Evolutionary conservation across 64 coral and sea anemone genomes (phyloP), one percentile per base, ranked within the genome.

Genomic region (Montipora capricornis): DNA sequence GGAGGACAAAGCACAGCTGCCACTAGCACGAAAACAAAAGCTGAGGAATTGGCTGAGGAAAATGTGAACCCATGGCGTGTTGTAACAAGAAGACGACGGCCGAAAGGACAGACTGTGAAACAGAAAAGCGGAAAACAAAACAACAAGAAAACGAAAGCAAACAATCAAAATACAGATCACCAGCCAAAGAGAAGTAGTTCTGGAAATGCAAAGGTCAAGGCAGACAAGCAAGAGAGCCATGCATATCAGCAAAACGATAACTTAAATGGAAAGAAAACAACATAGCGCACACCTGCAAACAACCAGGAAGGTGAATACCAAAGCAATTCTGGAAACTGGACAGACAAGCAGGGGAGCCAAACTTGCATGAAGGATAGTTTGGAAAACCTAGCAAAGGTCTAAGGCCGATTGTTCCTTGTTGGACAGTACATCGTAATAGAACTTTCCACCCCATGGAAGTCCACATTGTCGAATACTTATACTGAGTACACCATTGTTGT

Each of bases 11-110:
- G 67, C 67, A 69, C 67, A 69, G n/a, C 14, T 69, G 67, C 67
- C 67, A 69, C 67, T 69, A 69, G 67, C 67, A 69, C 67, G 67
- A 69, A 69, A 69, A 69, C 67, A 69, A 69, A 8, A 69, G 67
- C 67, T 20, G 67, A 69, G 67, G 67, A 69, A 69, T 69, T 69
- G 67, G 67, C 67, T 69, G 67, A 69, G 67, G 67, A 69, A 69
- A 69, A 69, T 20, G n/a, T 69, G 67, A 17, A 69, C 67, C 67
- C 7, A 69, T 69, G 67, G 67, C 67, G 67, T 69, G 13, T 69
- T 20, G n/a, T 69, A 69, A 69, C 67, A 69, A 69, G 67, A 69
- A 69, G 16, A 69, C 7, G 67, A 69, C 6, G 9, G 5, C 52
- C 52, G 2, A 55, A 55, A 55, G 52, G 52, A 55, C 52, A 55